Percentiles rank a stretch among this genome's conserved stretches.
These are phyloP conservation scores for Podabrus alpinus DNA, from an alignment of 2,888 invertebrate species.

Conservation along the genomic window DNA sequence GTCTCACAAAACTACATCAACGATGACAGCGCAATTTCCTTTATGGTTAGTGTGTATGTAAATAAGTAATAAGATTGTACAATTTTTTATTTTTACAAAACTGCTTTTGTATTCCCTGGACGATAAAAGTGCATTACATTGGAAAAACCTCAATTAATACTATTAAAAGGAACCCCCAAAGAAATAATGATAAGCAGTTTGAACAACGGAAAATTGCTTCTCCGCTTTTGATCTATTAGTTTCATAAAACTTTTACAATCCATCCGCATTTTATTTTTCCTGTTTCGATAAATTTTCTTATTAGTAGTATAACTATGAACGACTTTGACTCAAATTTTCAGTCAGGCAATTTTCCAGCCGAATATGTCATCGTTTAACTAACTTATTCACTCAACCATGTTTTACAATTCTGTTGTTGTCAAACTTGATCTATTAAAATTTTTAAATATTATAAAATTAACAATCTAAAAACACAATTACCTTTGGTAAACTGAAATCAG, in stretches of 20 bases:
- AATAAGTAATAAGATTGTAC: slow-evolving; percentile 25
- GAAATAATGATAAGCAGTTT: not conserved
- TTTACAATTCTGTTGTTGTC: not conserved
- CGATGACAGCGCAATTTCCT: slow-evolving; percentile 28
- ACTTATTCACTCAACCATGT: not conserved
- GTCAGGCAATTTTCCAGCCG: not conserved
- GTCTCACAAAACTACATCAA: slow-evolving; percentile 20
- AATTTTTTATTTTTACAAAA: slow-evolving; percentile 19
- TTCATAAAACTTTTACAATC: not conserved
- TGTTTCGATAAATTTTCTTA: not conserved
- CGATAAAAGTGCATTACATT: slow-evolving; percentile 11
- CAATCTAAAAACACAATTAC: too few species aligned
- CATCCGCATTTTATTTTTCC: not conserved
- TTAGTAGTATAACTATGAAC: not conserved
- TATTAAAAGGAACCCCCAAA: not conserved
- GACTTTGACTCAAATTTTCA: not conserved
- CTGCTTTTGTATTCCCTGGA: not conserved
- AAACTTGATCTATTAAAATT: too few species aligned
- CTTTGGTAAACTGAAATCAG: too few species aligned
- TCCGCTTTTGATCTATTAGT: not conserved
- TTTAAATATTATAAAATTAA: too few species aligned
- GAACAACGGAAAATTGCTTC: not conserved
- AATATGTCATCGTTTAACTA: slow-evolving; percentile 2
- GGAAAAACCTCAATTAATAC: not conserved
- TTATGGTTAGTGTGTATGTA: slow-evolving; percentile 28